Base-by-base conservation (phyloP, 2,888 invertebrate genomes). In the Imbricaverruca yamaguchii region DNA sequence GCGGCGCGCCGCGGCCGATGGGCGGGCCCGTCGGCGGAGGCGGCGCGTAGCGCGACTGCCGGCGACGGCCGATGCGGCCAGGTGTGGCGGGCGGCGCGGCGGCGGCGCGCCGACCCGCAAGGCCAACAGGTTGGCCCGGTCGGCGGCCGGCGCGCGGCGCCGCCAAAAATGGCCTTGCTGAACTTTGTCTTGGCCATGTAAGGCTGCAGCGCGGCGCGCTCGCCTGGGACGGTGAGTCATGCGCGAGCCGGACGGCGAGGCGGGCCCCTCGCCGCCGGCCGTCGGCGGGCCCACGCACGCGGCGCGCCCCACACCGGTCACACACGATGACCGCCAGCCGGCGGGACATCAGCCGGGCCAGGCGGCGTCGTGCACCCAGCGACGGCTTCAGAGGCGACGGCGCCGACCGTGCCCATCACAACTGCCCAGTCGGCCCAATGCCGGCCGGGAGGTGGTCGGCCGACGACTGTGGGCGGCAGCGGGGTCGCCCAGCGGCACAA, bases 141-240 rank as follows among this genome's bases (percentile, higher is more conserved):
- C 53, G 55, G 18, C 53, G 39, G 69, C 69, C n/a, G 65, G 39
- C 74, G 74, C 53, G 59, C 74, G 53, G 8, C 69, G 69, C 67
- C 69, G 69, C 69, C 74, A 74, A 74, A 74, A 74, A 74, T 55
- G 74, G 74, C 74, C 53, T 74, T 74, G 74, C 74, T 74, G 74
- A 55, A 74, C 74, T 15, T 53, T 74, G 74, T 18, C 53, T 53
- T 55, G 74, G 74, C 74, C 74, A 74, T 74, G 74, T 74, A 74
- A 55, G 74, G 74, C 74, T 74, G 55, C 74, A 74, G 53, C 21
- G 39, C 69, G 39, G 39, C 7, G 53, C 15, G 69, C 39, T 69
- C 39, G 39, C 39, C 39, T 39, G 39, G 39, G 39, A 39, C 39
- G 39, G 39, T 39, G 39, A 39, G 39, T 39, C 39, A 39, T 39